Evolutionary conservation across 2,113 vertebrate genomes (phyloP).

Genomic region (Leucosticte australis): DNA sequence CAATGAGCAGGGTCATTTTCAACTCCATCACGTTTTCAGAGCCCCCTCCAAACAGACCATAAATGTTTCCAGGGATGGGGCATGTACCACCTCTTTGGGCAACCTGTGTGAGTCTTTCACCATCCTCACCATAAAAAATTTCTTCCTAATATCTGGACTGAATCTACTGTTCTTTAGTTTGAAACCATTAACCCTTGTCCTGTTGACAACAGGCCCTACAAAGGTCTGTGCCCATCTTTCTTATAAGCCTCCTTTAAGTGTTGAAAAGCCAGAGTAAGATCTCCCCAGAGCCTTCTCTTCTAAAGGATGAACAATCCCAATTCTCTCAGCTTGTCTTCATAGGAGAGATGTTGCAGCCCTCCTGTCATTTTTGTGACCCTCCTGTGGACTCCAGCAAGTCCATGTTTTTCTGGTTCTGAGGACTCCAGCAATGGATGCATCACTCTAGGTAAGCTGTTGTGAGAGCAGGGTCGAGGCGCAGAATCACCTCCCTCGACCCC

Average conservation of each 20-base stretch:
- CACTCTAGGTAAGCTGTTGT: background rate
- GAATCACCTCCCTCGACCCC: background rate
- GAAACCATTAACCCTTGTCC: background rate
- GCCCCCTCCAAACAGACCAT: fast-evolving
- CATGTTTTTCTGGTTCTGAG: background rate
- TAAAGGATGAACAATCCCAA: background rate
- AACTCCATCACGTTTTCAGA: background rate
- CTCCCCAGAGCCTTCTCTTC: background rate
- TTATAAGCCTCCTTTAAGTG: background rate
- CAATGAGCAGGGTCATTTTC: background rate
- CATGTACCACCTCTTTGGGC: background rate
- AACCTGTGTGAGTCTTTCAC: background rate
- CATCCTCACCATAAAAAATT: background rate
- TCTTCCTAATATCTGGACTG: background rate
- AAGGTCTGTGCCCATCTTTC: background rate
- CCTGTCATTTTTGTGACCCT: background rate
- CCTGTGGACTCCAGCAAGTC: background rate
- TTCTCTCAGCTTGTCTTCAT: background rate
- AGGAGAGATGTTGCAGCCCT: background rate
- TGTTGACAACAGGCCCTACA: background rate
- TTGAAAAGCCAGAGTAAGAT: background rate
- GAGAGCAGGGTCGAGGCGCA: background rate
- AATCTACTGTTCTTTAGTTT: background rate
- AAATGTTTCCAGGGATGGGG: background rate
- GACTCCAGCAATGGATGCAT: background rate